These are phyloP conservation scores for Leptonema lineaticorne DNA, from an alignment of 1,140 invertebrate species.

Conservation along the genomic window DNA sequence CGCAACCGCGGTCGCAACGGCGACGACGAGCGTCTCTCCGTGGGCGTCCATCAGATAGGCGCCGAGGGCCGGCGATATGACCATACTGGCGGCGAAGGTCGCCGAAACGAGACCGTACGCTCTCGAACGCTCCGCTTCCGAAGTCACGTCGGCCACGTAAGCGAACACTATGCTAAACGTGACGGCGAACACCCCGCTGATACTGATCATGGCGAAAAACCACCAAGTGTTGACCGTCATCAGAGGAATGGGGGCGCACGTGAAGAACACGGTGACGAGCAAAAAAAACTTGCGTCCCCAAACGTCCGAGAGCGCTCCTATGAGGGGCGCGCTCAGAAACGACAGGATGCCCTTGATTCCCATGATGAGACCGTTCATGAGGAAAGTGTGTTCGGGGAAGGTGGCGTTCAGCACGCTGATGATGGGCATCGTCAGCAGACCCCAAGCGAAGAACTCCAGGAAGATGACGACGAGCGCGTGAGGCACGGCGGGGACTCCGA, in stretches of 20 bases:
- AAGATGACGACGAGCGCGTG: conserved; percentile 99
- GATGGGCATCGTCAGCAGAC: conserved; percentile 95
- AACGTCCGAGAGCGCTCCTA: conserved; percentile 95
- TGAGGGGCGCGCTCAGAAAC: conserved; percentile 94
- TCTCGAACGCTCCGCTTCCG: conserved; percentile 90
- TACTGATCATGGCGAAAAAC: conserved; percentile 99
- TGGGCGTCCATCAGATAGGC: conserved; percentile 90
- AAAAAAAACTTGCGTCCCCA: conserved; percentile 99
- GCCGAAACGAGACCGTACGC: conserved; percentile 98
- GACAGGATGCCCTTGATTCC: conserved; percentile 97
- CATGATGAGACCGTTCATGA: conserved; percentile 99
- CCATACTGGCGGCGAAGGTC: conserved; percentile 98
- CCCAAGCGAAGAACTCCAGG: conserved; percentile 99
- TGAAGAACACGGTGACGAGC: conserved; percentile 98
- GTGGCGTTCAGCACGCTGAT: conserved; percentile 96
- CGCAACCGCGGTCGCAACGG: conserved; percentile 91
- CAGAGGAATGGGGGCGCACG: conserved; percentile 97
- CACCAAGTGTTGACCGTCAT: conserved; percentile 99
- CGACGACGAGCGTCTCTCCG: conserved; percentile 93
- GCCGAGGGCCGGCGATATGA: conserved; percentile 93
- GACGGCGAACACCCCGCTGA: conserved; percentile 97
- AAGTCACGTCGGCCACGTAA: conserved; percentile 99
- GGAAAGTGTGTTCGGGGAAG: conserved; percentile 98
- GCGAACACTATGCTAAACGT: conserved; percentile 99
- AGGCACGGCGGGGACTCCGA: conserved; percentile 92